Conservation (phyloP, 2,797 vertebrate species). For the Rhynchonycteris naso region DNA sequence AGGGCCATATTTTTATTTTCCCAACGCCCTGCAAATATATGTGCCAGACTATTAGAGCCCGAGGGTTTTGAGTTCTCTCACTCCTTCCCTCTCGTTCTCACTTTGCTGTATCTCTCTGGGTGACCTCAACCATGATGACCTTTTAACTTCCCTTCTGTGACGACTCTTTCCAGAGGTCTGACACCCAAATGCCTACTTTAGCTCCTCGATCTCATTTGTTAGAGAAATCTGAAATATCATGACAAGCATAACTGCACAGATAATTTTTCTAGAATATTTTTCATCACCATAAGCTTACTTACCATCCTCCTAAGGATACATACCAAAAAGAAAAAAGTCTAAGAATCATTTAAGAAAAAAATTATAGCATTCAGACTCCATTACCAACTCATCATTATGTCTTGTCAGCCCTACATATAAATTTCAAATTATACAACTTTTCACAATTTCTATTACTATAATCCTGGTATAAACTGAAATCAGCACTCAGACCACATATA, state of each 20-base stretch:
- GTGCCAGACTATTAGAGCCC: not conserved
- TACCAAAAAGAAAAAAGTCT: not conserved
- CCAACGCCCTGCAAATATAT: not conserved
- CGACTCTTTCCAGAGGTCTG: not conserved
- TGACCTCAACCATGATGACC: not conserved
- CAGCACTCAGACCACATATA: not conserved
- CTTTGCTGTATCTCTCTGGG: not conserved
- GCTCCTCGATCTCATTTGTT: not conserved
- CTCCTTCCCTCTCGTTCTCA: not conserved
- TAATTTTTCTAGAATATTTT: not conserved
- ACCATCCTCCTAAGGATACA: not conserved
- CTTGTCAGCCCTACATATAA: not conserved
- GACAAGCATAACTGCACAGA: not conserved
- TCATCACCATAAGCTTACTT: not conserved
- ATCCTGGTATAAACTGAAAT: not conserved
- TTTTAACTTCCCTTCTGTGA: not conserved
- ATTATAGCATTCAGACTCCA: not conserved
- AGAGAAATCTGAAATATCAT: not conserved
- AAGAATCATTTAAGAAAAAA: not conserved
- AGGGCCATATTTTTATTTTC: not conserved
- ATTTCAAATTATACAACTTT: not conserved
- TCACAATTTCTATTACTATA: not conserved
- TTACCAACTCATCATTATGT: not conserved
- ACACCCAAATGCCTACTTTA: not conserved
- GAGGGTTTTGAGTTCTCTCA: not conserved